Conservation (phyloP, 2,797 vertebrate species). For the Arctocebus calabarensis region DNA sequence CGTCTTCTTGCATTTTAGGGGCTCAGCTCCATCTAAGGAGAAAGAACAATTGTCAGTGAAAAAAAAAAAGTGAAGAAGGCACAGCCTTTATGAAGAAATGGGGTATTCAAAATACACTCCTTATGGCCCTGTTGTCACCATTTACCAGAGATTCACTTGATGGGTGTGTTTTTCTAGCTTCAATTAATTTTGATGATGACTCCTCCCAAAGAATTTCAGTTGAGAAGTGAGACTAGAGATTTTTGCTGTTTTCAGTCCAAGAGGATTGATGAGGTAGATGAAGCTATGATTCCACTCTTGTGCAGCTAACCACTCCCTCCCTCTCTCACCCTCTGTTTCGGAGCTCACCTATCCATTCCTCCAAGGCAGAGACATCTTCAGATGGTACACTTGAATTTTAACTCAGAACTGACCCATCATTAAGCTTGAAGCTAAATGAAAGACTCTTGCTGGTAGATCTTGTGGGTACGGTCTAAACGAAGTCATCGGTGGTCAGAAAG, state of each 20-base stretch:
- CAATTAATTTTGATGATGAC: background rate
- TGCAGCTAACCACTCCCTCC: background rate
- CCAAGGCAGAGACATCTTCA: background rate
- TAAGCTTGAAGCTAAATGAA: background rate
- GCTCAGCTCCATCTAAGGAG: background rate
- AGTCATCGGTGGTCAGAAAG: background rate
- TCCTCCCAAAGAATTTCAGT: background rate
- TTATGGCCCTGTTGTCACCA: background rate
- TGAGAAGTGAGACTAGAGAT: background rate
- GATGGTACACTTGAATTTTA: background rate
- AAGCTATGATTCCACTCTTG: background rate
- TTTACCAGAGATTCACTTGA: background rate
- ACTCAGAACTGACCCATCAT: background rate
- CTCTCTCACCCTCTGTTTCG: background rate
- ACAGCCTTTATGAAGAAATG: background rate
- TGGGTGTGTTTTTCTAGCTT: slow-evolving; percentile 11
- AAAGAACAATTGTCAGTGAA: background rate
- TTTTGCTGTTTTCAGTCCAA: slow-evolving; percentile 13
- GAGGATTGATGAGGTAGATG: background rate
- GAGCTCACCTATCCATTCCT: background rate
- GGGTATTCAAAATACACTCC: background rate
- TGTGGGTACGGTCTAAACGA: background rate
- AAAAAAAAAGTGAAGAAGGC: background rate
- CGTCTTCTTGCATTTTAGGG: background rate
- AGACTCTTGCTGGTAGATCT: background rate